Evolutionary conservation across 2,888 invertebrate genomes (phyloP).

Genomic region (Idaea dimidiata): DNA sequence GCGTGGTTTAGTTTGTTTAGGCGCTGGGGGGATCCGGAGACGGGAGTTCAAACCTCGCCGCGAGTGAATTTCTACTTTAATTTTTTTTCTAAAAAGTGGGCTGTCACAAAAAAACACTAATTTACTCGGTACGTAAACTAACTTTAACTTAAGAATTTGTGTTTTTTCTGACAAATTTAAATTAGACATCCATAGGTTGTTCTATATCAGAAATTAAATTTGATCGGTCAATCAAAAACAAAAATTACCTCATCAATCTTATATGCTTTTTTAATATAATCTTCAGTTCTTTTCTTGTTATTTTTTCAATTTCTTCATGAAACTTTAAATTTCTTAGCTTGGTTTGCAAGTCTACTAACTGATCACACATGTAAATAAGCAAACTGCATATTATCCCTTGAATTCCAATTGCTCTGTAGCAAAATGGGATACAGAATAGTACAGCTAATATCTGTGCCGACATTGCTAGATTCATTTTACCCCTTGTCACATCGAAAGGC

Average conservation of each 20-base stretch:
- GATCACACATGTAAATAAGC: conserved; percentile 64
- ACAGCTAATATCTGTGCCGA: conserved; percentile 44
- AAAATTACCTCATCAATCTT: conserved; percentile 55
- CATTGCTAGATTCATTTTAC: conserved; percentile 40
- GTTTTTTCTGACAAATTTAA: too few species aligned
- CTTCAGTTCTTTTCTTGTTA: conserved; percentile 44
- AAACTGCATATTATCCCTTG: conserved; percentile 63
- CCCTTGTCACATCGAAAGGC: conserved; percentile 57
- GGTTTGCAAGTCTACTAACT: conserved; percentile 51
- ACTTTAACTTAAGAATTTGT: too few species aligned
- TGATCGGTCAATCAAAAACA: too few species aligned
- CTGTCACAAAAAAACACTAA: too few species aligned
- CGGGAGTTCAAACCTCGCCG: too few species aligned
- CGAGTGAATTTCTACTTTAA: too few species aligned
- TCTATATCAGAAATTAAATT: too few species aligned
- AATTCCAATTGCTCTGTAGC: conserved; percentile 54
- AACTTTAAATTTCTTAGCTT: conserved; percentile 44
- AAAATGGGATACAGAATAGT: conserved; percentile 43
- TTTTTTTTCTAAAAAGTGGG: too few species aligned
- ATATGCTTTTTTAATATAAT: conserved; percentile 57
- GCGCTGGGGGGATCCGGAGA: too few species aligned
- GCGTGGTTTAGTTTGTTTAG: too few species aligned
- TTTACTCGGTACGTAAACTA: too few species aligned
- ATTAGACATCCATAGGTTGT: too few species aligned
- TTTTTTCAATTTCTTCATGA: conserved; percentile 33